These are phyloP conservation scores for Drosophila nikananu DNA, from an alignment of 1,140 invertebrate genomes.

Conservation along the genomic window DNA sequence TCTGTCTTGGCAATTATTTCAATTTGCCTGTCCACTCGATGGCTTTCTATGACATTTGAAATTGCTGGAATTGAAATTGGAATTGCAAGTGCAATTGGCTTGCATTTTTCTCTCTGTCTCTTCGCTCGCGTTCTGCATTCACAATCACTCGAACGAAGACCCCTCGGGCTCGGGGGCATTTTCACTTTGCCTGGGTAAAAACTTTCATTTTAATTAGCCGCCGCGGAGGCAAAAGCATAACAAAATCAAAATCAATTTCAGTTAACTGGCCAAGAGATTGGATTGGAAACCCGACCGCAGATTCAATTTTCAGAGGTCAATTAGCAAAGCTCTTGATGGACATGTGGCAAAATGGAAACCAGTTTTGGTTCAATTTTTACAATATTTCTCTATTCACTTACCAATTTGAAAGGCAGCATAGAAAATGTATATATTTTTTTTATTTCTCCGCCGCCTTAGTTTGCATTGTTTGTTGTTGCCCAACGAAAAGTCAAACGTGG, in stretches of 20 bases:
- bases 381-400: slow-evolving; percentile 42
- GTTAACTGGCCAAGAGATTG: slow-evolving; percentile 58
- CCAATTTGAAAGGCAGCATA: slow-evolving; percentile 66
- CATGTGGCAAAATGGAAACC: slow-evolving; percentile 51
- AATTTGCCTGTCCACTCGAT: slow-evolving; percentile 49
- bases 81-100: slow-evolving; percentile 35
- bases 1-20: slow-evolving; percentile 43
- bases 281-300: slow-evolving; percentile 67
- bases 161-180: slow-evolving; percentile 23
- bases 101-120: slow-evolving; percentile 10
- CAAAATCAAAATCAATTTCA: slow-evolving; percentile 70
- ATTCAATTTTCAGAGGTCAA: slow-evolving; percentile 80
- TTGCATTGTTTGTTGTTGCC: slow-evolving; percentile 60
- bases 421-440: slow-evolving; percentile 27
- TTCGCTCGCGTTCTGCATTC: slow-evolving; percentile 27
- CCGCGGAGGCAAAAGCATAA: slow-evolving; percentile 20
- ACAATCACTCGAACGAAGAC: slow-evolving; percentile 17
- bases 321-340: slow-evolving; percentile 65
- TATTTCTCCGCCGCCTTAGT: slow-evolving; percentile 36
- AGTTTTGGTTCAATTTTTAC: slow-evolving; percentile 55
- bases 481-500: slow-evolving; percentile 71
- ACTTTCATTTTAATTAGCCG: slow-evolving; percentile 79
- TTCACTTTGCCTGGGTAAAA: slow-evolving; percentile 63
- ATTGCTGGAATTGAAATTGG: slow-evolving; percentile 31
- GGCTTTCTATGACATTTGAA: slow-evolving; percentile 53